phyloP scores from a whole-genome alignment of 2,113 vertebrate species.

The Neodon shergylaensis region DNA sequence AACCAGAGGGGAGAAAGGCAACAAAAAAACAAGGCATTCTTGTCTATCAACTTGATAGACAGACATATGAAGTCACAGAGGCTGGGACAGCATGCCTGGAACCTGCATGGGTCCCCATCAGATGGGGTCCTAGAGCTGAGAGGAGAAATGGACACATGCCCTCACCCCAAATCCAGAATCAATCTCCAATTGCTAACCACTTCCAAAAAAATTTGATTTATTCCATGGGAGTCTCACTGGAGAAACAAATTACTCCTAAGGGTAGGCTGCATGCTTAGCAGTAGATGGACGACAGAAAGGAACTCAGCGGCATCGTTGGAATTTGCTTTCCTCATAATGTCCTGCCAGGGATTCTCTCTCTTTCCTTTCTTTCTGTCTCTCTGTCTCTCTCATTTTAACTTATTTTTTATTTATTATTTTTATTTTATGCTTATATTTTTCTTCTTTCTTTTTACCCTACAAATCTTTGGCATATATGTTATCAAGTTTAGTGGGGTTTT shows the following conservation, averaged over 20 bases:
- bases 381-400: background rate
- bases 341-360: no score
- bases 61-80: background rate
- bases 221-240: background rate
- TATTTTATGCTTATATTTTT: background rate
- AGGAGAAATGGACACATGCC: no score
- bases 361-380: no score
- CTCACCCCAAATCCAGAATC: background rate
- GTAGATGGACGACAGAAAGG: background rate
- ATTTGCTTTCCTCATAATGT: background rate
- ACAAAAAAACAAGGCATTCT: background rate
- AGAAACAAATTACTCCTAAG: background rate
- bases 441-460: background rate
- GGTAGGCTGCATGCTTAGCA: background rate
- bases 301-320: background rate
- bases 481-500: background rate
- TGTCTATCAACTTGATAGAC: background rate
- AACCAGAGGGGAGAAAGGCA: background rate
- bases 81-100: background rate
- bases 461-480: background rate
- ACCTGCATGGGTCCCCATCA: background rate
- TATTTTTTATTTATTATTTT: background rate
- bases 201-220: background rate
- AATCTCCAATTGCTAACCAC: background rate
- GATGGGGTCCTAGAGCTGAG: background rate